Evolutionary conservation across 2,113 vertebrate genomes (phyloP).

Genomic region (Tychaedon coryphoeus): DNA sequence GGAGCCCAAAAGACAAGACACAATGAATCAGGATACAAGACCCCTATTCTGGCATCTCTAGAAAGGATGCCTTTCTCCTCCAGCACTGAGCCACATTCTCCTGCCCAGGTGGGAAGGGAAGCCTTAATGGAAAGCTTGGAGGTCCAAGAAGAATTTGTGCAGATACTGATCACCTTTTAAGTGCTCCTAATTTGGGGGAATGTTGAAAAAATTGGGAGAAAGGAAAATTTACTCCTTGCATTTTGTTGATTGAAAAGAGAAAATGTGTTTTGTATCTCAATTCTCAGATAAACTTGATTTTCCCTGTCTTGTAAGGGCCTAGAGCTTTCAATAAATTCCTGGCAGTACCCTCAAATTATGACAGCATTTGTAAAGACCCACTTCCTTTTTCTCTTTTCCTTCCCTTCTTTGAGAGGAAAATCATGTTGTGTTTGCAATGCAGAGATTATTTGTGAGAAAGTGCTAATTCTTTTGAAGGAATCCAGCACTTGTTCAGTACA

Average conservation of each 20-base stretch:
- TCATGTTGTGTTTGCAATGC: neutral
- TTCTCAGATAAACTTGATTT: neutral
- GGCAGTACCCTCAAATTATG: neutral
- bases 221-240: neutral
- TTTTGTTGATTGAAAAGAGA: neutral
- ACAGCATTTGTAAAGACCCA: neutral
- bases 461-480: neutral
- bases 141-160: neutral
- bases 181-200: neutral
- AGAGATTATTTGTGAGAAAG: neutral
- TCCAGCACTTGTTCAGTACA: neutral
- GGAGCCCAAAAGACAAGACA: neutral
- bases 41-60: neutral
- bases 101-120: neutral
- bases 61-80: neutral
- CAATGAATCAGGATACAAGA: neutral
- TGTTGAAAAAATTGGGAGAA: neutral
- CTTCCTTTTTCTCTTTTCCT: neutral
- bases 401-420: neutral
- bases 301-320: neutral
- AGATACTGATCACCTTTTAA: neutral
- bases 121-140: neutral
- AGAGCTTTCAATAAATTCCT: neutral
- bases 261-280: neutral
- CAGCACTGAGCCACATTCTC: rapidly evolving